A percentile compares a stretch with the other conserved stretches of the same genome.
These are phyloP conservation scores for Delichon dasypus DNA, from an alignment of 2,797 vertebrate species.

Conservation along the genomic window DNA sequence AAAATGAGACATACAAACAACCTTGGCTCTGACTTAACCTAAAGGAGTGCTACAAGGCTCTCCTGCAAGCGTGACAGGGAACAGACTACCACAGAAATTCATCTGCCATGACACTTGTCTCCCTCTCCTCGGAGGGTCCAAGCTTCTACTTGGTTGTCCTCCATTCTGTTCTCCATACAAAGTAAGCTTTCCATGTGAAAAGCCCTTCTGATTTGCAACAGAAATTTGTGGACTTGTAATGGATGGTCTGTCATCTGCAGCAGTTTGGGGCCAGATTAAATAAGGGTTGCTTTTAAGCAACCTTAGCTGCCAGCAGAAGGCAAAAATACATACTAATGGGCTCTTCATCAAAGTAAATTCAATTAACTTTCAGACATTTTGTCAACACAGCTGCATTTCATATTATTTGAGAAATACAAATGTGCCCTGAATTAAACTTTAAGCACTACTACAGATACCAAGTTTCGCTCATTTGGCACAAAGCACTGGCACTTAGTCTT, in stretches of 20 bases:
- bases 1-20: neutral
- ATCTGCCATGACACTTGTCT: neutral
- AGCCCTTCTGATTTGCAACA: neutral
- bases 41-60: accelerated
- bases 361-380: neutral
- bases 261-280: neutral
- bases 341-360: neutral
- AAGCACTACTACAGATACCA: neutral
- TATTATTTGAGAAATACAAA: neutral
- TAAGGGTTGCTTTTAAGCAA: neutral
- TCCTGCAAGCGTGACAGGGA: neutral
- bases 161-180: neutral
- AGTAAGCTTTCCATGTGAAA: neutral
- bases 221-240: neutral
- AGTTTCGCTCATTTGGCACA: neutral
- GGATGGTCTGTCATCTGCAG: neutral
- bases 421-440: neutral
- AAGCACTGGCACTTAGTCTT: neutral
- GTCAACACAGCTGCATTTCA: neutral
- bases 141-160: neutral
- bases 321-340: neutral
- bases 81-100: neutral
- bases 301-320: neutral
- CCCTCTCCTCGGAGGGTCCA: neutral
- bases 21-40: neutral